Percentiles rank a stretch among this genome's conserved stretches.
phyloP scores from a whole-genome alignment of 2,113 vertebrate genomes.

The Rousettus leschenaultii region DNA sequence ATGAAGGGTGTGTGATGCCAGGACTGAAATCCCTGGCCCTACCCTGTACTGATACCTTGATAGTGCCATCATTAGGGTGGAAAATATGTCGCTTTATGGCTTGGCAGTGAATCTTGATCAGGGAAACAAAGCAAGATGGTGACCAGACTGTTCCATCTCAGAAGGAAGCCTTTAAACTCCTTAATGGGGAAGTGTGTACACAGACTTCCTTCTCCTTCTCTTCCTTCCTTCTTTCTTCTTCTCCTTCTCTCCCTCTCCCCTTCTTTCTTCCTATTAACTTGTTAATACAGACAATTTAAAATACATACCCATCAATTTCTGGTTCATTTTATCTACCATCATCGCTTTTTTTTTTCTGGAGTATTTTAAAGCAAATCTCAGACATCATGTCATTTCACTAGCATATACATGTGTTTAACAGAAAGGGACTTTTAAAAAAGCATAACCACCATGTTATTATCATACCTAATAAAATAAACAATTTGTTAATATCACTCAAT shows the following conservation, averaged over 20 bases:
- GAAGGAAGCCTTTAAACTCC: background rate
- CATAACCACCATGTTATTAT: background rate
- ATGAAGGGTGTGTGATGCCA: background rate
- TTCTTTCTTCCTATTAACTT: background rate
- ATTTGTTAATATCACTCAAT: background rate
- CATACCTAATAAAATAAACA: slow-evolving; percentile 6
- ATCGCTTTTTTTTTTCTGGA: background rate
- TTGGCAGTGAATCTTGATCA: background rate
- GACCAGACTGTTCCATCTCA: background rate
- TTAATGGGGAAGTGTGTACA: background rate
- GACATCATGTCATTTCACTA: background rate
- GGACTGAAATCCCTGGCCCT: background rate
- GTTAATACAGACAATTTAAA: background rate
- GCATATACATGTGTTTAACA: background rate
- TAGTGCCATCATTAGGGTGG: background rate
- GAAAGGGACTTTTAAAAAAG: background rate
- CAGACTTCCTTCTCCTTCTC: background rate
- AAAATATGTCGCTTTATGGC: background rate
- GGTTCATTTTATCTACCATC: background rate
- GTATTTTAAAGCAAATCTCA: slow-evolving; percentile 7
- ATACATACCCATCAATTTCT: background rate
- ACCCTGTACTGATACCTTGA: background rate
- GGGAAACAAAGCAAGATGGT: background rate
- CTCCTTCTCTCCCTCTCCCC: accelerated
- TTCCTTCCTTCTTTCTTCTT: background rate